Conservation (phyloP, 2,888 invertebrate genomes). For the Cotesia congregata region DNA sequence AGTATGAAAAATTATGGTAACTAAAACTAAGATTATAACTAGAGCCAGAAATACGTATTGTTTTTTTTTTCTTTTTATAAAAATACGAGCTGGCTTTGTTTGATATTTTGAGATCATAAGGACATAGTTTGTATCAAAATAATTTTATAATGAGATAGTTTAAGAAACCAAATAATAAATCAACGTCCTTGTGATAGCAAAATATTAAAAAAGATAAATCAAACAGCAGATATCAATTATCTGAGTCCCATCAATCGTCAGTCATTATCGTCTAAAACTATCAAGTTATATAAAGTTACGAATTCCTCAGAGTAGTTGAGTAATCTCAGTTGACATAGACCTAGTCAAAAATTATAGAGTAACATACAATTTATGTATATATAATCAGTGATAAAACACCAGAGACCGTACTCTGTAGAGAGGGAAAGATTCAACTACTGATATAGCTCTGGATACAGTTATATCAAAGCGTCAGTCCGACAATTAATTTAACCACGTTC, state of each 20-base stretch:
- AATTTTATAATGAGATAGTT: background rate
- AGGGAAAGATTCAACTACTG: too few species aligned
- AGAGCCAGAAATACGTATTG: background rate
- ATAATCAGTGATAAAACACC: too few species aligned
- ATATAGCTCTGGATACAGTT: too few species aligned
- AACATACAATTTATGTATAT: too few species aligned
- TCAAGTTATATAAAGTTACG: constrained; percentile 6
- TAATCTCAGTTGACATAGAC: background rate
- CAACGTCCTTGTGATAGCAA: constrained; percentile 1
- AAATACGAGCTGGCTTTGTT: background rate
- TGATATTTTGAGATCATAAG: background rate
- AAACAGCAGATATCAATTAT: background rate
- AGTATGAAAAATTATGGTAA: constrained; percentile 34
- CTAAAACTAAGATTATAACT: background rate
- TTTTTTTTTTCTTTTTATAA: background rate
- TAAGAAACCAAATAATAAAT: background rate
- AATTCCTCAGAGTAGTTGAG: background rate
- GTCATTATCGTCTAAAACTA: constrained; percentile 4
- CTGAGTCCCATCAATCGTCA: constrained; percentile 10
- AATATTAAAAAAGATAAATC: background rate
- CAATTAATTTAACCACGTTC: background rate
- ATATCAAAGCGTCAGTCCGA: background rate
- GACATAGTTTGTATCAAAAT: background rate
- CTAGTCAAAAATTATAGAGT: background rate
- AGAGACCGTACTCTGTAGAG: too few species aligned